Conservation (phyloP, 2,888 invertebrate genomes). For the Orchesella flavescens region DNA sequence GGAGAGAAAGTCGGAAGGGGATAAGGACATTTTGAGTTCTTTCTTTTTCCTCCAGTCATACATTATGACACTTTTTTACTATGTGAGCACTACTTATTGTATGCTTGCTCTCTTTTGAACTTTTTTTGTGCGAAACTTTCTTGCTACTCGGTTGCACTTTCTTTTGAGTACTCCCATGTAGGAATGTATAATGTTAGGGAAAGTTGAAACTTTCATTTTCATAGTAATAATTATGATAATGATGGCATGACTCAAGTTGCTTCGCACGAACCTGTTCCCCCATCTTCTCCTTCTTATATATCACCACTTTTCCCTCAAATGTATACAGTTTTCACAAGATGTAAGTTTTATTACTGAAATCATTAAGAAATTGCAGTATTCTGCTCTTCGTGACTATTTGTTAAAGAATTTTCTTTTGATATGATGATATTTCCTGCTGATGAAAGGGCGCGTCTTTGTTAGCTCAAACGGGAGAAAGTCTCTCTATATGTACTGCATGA, state of each 20-base stretch:
- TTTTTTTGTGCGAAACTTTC: conserved; percentile 23
- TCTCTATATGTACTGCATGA: conserved; percentile 41
- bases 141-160: conserved; percentile 41
- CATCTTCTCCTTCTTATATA: neutral
- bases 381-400: conserved; percentile 40
- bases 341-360: conserved; percentile 50
- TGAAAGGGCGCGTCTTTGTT: conserved; percentile 27
- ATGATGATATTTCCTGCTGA: conserved; percentile 35
- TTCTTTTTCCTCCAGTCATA: conserved; percentile 13
- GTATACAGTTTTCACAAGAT: conserved; percentile 15
- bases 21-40: conserved; percentile 26
- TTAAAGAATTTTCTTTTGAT: conserved; percentile 47
- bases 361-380: conserved; percentile 53
- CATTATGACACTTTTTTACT: conserved; percentile 15
- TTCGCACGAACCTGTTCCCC: conserved; percentile 10
- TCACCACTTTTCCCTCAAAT: neutral
- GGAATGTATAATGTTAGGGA: conserved; percentile 15
- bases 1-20: conserved; percentile 4
- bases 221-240: conserved; percentile 62
- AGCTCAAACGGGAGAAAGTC: conserved; percentile 20
- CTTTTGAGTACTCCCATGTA: conserved; percentile 33
- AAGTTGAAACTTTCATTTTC: conserved; percentile 53
- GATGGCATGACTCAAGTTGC: conserved; percentile 41
- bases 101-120: conserved; percentile 32
- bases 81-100: conserved; percentile 13